Evolutionary conservation across 1,140 invertebrate species (phyloP), one percentile per base, ranked within the genome.

Genomic region (Oncopodura yosiiana): DNA sequence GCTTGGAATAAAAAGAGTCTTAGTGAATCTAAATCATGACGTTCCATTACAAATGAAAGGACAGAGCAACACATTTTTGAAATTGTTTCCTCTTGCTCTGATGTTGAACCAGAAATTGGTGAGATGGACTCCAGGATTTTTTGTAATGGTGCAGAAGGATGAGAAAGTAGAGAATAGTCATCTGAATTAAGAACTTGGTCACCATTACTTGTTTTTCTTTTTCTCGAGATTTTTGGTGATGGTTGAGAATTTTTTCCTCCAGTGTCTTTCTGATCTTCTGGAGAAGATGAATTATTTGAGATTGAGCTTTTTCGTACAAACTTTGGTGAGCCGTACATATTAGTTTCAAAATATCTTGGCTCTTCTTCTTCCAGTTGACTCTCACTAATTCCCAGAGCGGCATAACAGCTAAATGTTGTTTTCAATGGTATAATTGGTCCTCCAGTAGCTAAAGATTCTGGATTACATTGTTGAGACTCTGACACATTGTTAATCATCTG

Each of bases 1-100:
- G 87, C 83, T 56, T 87, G 81, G 56, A 82, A 81, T 83, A 93
- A 89, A n/a, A 83, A 81, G 11, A 83, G 71, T 60, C 84, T 82
- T 5, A 94, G 65, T 21, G 81, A 78, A 23, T 84, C 80, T 16
- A 94, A 73, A 67, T 94, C 86, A 65, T 93, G 87, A 51, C 86
- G 80, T 64, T 92, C 86, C 9, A 87, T 75, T 16, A 92, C 78
- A 65, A 94, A 94, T 1, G 80, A 72, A 75, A 94, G 81, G 1
- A 90, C 84, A 0, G 37, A 51, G 8, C 42, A 30, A 37, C 62
- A 63, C 45, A 63, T 44, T 46, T 48, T 58, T 11, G 24, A 39
- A 34, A 63, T 52, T 0, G 58, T 58, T 16, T 58, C 55, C 3
- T 26, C 24, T 26, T 63, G 58, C 16, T 21, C 36, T 1, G 26